These are phyloP conservation scores for Perdita meconis DNA, from an alignment of 2,888 invertebrate species.

Conservation along the genomic window DNA sequence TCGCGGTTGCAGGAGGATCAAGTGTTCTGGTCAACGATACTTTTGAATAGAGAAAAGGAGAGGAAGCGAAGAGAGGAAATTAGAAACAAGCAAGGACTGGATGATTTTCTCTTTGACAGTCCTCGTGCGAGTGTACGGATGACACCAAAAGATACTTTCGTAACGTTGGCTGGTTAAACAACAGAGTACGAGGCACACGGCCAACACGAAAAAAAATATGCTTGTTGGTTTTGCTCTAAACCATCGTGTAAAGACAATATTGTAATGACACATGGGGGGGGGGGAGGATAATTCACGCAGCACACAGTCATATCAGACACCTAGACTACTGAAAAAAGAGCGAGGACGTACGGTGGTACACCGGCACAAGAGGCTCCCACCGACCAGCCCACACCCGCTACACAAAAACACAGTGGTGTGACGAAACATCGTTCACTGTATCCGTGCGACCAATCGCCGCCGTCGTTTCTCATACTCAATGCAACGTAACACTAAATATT, in stretches of 20 bases:
- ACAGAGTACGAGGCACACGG: constrained; percentile 10
- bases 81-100: constrained; percentile 34
- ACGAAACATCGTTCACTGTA: constrained; percentile 67
- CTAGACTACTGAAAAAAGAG: constrained; percentile 79
- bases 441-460: constrained; percentile 60
- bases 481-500: no score
- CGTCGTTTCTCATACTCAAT: constrained; percentile 20
- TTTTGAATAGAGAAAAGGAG: background rate
- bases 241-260: constrained; percentile 17
- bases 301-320: constrained; percentile 80
- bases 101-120: background rate
- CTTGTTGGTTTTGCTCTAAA: constrained; percentile 23
- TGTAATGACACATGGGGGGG: constrained; percentile 28
- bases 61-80: background rate
- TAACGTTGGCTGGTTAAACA: background rate
- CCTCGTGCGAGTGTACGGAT: constrained; percentile 16
- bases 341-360: constrained; percentile 73
- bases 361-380: constrained; percentile 61
- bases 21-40: background rate
- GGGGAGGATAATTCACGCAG: constrained; percentile 75
- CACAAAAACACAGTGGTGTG: constrained; percentile 80
- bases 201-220: constrained; percentile 37
- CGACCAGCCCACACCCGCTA: constrained; percentile 78
- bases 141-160: constrained; percentile 5
- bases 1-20: constrained; percentile 1